Base-by-base conservation (phyloP, 2,113 vertebrate species). In the Uropsilus gracilis region DNA sequence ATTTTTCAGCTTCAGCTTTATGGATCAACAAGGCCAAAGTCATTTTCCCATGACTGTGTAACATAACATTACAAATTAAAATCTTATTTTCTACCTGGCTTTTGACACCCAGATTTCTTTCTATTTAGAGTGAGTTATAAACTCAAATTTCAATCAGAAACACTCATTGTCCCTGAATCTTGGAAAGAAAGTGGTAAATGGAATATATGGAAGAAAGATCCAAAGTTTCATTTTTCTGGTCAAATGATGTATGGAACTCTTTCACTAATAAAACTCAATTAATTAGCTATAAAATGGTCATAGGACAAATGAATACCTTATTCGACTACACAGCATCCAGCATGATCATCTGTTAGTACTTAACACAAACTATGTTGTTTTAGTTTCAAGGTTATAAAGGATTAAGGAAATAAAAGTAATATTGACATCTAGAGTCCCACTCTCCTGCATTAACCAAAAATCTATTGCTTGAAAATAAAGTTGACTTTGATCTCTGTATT, bases 401-500 rank as follows among this genome's bases (percentile, higher is more conserved):
- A 46, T 59, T 53, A 73, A 7, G 28, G 17, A 44, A 48, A 12
- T 63, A 64, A 64, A 42, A 64, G 37, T 63, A 39, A 22, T 59
- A 71, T 46, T 73, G 64, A 77, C 18, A 48, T 34, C 89, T 94
- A 75, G 14, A 42, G 44, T 8, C 17, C 22, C 30, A 18, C 28
- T 37, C 44, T 82, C 92, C 44, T 3, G 61, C 39, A 59, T 12
- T 20, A 81, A 68, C 20, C 8, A 59, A n/a, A 63, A 83, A 64
- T 50, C 39, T 84, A 42, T 66, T 77, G 80, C 44, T 63, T 22
- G 69, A 82, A 63, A n/a, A 61, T 69, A 39, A 59, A 68, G 4
- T 46, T 88, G n/a, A 85, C 72, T 90, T 81, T 86, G 81, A 48
- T 42, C 46, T 89, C 82, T 90, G 53, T 9, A 69, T 82, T 89